Percentiles rank a stretch among this genome's conserved stretches.
Evolutionary conservation across 1,140 invertebrate genomes (phyloP).

Genomic region (Drosophila sulfurigaster): DNA sequence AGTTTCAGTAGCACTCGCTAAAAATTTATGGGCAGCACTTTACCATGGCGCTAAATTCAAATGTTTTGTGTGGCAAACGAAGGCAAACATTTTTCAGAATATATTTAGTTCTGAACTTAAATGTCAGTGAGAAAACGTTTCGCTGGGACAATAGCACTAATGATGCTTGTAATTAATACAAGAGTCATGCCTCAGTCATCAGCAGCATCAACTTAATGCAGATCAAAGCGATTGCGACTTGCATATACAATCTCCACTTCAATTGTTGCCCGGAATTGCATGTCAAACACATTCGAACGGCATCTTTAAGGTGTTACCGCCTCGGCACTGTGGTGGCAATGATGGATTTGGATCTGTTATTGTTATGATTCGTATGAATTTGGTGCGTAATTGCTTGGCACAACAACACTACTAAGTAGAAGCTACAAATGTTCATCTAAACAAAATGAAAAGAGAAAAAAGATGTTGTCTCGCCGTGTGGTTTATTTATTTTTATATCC

Average conservation of each 20-base stretch:
- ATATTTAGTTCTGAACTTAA: no score
- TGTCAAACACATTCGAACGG: slow-evolving; percentile 44
- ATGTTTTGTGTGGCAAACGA: not conserved
- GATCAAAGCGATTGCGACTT: slow-evolving; percentile 41
- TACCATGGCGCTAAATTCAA: slow-evolving; percentile 9
- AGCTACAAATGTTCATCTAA: slow-evolving; percentile 40
- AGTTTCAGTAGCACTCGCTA: no score
- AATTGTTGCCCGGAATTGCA: slow-evolving; percentile 57
- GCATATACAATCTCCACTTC: slow-evolving; percentile 37
- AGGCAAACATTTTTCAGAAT: no score
- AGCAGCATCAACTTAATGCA: slow-evolving; percentile 50
- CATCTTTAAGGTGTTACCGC: slow-evolving; percentile 17
- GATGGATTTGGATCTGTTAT: slow-evolving; percentile 74
- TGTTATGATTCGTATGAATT: slow-evolving; percentile 81
- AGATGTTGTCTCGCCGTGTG: slow-evolving; percentile 20
- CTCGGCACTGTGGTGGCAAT: slow-evolving; percentile 28
- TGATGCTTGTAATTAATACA: slow-evolving; percentile 5
- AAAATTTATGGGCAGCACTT: slow-evolving; percentile 26
- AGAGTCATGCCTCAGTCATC: slow-evolving; percentile 36
- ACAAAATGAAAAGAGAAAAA: slow-evolving; percentile 25
- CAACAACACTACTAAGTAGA: slow-evolving; percentile 31
- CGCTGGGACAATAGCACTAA: not conserved
- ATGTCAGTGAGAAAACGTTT: no score
- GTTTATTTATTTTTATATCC: slow-evolving; percentile 65
- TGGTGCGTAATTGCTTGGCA: slow-evolving; percentile 63